These are phyloP conservation scores for Chloroceryle amazona DNA, from an alignment of 2,797 vertebrate species.

Conservation along the genomic window DNA sequence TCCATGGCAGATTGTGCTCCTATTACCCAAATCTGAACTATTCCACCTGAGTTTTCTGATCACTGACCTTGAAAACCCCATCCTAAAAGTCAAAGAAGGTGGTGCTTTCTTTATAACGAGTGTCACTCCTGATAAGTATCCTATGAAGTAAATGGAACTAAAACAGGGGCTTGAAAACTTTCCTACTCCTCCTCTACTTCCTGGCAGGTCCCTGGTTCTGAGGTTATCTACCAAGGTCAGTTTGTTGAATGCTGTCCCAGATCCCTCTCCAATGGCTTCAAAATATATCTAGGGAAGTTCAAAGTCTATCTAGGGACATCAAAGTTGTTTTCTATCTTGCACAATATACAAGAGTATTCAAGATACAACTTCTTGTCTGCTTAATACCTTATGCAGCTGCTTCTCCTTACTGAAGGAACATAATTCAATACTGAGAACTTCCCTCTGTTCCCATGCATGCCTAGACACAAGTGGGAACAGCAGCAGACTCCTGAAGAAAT, in stretches of 20 bases:
- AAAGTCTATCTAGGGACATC: neutral
- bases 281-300: neutral
- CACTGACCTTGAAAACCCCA: neutral
- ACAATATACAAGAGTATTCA: neutral
- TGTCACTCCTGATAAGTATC: neutral
- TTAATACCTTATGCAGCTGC: neutral
- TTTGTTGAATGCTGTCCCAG: neutral
- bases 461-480: neutral
- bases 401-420: neutral
- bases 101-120: neutral
- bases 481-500: neutral
- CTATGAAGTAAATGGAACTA: accelerated
- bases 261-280: neutral
- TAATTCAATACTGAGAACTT: neutral
- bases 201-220: neutral
- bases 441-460: too few species aligned
- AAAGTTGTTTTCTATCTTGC: neutral
- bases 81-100: neutral
- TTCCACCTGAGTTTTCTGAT: neutral
- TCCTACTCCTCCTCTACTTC: neutral
- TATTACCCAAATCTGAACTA: neutral
- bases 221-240: neutral
- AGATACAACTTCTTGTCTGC: neutral
- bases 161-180: neutral
- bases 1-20: neutral